Evolutionary conservation across 2,888 invertebrate species (phyloP).

Genomic region (Apamea anceps): DNA sequence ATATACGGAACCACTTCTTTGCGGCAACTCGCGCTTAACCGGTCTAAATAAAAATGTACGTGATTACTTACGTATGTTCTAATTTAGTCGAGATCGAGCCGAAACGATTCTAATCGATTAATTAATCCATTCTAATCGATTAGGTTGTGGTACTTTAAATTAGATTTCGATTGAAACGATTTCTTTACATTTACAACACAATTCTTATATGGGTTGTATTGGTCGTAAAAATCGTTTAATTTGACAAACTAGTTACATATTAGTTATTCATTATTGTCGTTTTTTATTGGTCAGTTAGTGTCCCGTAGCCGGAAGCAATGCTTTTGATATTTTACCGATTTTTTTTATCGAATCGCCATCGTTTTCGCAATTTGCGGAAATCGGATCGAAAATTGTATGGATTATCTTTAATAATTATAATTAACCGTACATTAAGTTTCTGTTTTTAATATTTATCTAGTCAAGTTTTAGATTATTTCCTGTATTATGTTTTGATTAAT

Average conservation of each 20-base stretch:
- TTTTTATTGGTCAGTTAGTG: constrained; percentile 44
- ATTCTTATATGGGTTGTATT: constrained; percentile 59
- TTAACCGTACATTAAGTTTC: constrained; percentile 23
- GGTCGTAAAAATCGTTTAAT: constrained; percentile 58
- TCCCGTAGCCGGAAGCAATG: constrained; percentile 44
- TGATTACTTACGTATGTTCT: constrained; percentile 76
- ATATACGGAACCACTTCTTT: constrained; percentile 65
- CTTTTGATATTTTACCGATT: constrained; percentile 56
- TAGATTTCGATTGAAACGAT: constrained; percentile 74
- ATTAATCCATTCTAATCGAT: constrained; percentile 76
- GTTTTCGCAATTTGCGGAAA: constrained; percentile 60
- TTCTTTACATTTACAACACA: constrained; percentile 70
- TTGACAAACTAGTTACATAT: constrained; percentile 62
- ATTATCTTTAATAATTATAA: constrained; percentile 32
- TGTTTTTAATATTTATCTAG: constrained; percentile 37
- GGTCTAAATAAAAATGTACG: constrained; percentile 67
- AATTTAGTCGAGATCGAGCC: constrained; percentile 75
- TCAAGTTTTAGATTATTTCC: constrained; percentile 56
- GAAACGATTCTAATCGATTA: constrained; percentile 78
- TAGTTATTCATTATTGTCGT: constrained; percentile 47
- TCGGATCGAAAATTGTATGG: constrained; percentile 23
- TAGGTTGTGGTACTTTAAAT: constrained; percentile 75
- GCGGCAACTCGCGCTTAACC: constrained; percentile 48
- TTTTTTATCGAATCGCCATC: constrained; percentile 35
- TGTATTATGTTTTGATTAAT: constrained; percentile 51